phyloP scores from a whole-genome alignment of 2,888 invertebrate species.

The Lepidocyrtinus sp. region DNA sequence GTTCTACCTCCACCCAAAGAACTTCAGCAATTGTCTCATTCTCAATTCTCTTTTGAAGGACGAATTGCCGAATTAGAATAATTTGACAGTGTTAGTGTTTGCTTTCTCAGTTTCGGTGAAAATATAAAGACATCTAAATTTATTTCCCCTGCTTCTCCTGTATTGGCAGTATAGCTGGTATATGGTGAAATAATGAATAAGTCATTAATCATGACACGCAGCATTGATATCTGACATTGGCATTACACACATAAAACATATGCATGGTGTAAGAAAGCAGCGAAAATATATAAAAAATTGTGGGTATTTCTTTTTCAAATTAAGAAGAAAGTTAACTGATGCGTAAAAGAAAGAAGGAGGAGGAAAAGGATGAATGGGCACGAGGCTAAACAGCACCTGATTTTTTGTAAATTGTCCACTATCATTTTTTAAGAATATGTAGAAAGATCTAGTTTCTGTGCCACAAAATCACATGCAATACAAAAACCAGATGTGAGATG shows the following conservation, averaged over 20 bases:
- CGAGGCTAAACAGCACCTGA: not conserved
- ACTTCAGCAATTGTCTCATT: not conserved
- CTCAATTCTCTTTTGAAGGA: not conserved
- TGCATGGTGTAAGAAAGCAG: not conserved
- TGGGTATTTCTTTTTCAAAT: not conserved
- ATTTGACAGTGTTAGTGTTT: not conserved
- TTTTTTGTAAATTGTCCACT: constrained; percentile 10
- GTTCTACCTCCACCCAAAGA: too few species aligned
- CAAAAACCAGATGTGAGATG: constrained; percentile 4
- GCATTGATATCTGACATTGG: constrained; percentile 9
- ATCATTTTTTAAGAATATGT: not conserved
- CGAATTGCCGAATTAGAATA: not conserved
- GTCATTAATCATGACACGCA: constrained; percentile 15
- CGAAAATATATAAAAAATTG: not conserved
- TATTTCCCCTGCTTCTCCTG: not conserved
- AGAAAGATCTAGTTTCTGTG: not conserved
- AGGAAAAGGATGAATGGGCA: constrained; percentile 18
- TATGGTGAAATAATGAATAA: not conserved
- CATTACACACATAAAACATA: not conserved
- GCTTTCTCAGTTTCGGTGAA: not conserved
- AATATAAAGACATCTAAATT: not conserved
- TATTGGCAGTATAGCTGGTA: not conserved
- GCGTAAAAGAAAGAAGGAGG: not conserved
- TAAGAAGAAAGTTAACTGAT: constrained; percentile 8
- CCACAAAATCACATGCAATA: not conserved